Evolutionary conservation across 2,888 invertebrate genomes (phyloP), one percentile per base, ranked within the genome.

Genomic region (Imbricaverruca yamaguchii): DNA sequence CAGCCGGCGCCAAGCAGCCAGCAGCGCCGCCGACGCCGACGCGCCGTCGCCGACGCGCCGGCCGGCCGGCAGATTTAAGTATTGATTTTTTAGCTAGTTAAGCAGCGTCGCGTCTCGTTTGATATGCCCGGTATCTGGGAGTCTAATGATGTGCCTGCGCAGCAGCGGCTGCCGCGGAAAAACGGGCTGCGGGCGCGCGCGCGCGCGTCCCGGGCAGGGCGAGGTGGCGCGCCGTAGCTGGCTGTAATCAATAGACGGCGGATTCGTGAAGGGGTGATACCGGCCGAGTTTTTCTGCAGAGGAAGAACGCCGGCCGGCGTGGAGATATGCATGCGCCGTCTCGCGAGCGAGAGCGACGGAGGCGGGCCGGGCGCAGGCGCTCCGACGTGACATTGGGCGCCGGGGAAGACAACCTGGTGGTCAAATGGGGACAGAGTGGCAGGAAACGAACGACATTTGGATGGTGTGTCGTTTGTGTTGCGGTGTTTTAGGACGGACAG

Each of bases 81-180:
- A 78, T 78, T 78, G 55, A 78, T 78, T 78, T 23, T 78, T 78
- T 74, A 74, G 74, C 74, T 74, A 74, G 74, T 74, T 74, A 74
- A 74, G 74, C 74, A 74, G 67, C 67, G 23, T n/a, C 74, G 74
- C 74, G 74, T 74, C 74, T 55, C 74, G 74, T 74, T 74, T 74
- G 74, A 74, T 74, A 74, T 74, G 74, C 74, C 74, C 74, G 74
- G 74, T 74, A 74, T 74, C 74, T 74, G 74, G 74, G 21, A 74
- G 74, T 74, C 74, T 74, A 74, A 74, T 74, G 74, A 74, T 21
- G 74, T 13, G 13, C 21, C 53, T 55, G 74, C 74, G 74, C 74
- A 65, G 74, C 10, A 8, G 53, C 53, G 69, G 69, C 69, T 12
- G 39, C 69, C 12, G 39, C 55, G 12, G 74, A 74, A 74, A 74